These are phyloP conservation scores for Melopsittacus undulatus DNA, from an alignment of 2,797 vertebrate species.

Conservation along the genomic window DNA sequence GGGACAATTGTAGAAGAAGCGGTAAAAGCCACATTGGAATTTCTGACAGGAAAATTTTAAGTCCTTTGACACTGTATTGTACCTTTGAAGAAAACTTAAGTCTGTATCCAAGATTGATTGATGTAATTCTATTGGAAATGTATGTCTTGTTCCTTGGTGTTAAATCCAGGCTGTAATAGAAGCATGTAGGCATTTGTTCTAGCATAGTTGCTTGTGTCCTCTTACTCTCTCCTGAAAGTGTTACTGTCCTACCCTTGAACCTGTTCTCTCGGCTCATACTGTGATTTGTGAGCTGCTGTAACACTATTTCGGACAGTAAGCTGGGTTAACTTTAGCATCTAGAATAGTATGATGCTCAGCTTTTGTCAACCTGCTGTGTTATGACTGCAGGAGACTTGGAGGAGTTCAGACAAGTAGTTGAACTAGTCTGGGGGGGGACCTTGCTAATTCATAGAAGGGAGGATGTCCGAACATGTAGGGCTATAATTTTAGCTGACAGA, in stretches of 20 bases:
- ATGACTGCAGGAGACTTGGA: neutral
- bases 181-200: accelerated
- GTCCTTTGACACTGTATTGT: neutral
- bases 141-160: neutral
- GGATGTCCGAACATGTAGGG: neutral
- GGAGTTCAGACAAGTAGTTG: neutral
- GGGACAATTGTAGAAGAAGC: neutral
- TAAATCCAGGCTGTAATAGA: neutral
- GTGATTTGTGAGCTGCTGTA: neutral
- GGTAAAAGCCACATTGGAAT: neutral
- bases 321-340: neutral
- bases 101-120: neutral
- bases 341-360: neutral
- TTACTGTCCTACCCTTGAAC: neutral
- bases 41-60: neutral
- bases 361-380: neutral
- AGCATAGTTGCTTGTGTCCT: neutral
- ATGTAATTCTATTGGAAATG: neutral
- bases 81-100: neutral
- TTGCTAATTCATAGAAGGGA: neutral
- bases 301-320: neutral
- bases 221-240: neutral
- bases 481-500: neutral
- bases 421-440: neutral
- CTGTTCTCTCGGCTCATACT: accelerated